Evolutionary conservation across 1,140 invertebrate species (phyloP).

Genomic region (Homarus americanus): DNA sequence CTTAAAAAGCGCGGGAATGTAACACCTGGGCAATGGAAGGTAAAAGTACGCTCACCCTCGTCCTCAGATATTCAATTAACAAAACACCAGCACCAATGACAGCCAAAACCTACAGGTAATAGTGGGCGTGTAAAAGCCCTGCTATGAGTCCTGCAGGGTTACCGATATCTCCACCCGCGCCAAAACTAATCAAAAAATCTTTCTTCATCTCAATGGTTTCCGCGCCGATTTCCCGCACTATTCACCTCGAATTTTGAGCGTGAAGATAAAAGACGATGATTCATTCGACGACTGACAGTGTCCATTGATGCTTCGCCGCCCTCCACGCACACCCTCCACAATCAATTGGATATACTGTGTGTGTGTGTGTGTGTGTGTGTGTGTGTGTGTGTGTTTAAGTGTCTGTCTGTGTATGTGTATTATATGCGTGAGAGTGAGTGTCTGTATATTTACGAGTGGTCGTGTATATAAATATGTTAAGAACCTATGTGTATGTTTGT

Average conservation of each 20-base stretch:
- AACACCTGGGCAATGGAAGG: too few species aligned
- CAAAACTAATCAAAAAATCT: not conserved
- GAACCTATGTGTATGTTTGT: not conserved
- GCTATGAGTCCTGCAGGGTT: not conserved
- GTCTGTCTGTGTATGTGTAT: too few species aligned
- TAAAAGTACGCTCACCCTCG: too few species aligned
- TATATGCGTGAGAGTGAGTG: too few species aligned
- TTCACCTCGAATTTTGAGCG: conserved; percentile 8
- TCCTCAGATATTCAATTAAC: not conserved
- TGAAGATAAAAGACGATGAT: conserved; percentile 15
- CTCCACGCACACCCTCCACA: not conserved
- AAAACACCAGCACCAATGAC: not conserved
- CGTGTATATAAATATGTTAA: too few species aligned
- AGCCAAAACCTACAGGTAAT: not conserved
- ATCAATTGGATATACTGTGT: not conserved
- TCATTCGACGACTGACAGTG: not conserved
- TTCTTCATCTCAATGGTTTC: not conserved
- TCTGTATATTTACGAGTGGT: too few species aligned
- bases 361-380: not conserved
- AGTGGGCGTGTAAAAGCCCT: too few species aligned
- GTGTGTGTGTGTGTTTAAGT: not conserved
- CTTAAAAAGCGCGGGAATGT: too few species aligned
- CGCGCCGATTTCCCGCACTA: not conserved
- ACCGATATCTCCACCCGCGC: not conserved
- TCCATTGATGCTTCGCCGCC: not conserved